Base-by-base conservation (phyloP, 2,888 invertebrate genomes). In the Parelbella ahira region DNA sequence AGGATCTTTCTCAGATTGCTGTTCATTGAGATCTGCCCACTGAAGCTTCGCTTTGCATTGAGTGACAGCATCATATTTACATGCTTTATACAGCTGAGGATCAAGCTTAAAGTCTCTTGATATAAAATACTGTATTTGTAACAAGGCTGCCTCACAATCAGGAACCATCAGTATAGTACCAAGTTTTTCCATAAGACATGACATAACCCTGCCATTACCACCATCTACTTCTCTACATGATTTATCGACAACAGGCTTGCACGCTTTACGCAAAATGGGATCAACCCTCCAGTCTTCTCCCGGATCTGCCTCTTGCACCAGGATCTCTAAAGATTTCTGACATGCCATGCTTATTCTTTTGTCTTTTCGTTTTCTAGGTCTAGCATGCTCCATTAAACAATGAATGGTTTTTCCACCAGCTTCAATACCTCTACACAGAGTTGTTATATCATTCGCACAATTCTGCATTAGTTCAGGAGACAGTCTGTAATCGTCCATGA, bases 111-210 rank as follows among this genome's bases (percentile, higher is more conserved):
- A 99, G 80, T 99, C 96, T 58, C 99, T 91, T 0, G 97, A 95
- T 48, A 99, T 92, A 78, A 99, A 99, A 77, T 98, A 99, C 68
- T 99, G 98, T 60, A 99, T 97, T 78, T 98, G 97, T 45, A 99
- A 88, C 25, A 99, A 88, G 4, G 97, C 94, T 49, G 93, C 91
- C 84, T 97, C 97, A 87, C 99, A 99, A 7, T 94, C 93, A 44
- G 91, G 91, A 0, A 91, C 93, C 97, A 99, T 98, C 24, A 91
- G 88, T 41, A 91, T 91, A 1, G 94, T 93, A 21, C 94, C 95
- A 32, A 98, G 88, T 67, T 96, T 94, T 58, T 97, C 95, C 95
- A 99, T 95, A 18, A 99, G 89, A 67, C 99, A 99, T 9, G 94
- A 93, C 90, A 99, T 94, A 0, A 98, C 93, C 62, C 93, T 89